Percentiles rank a stretch among this genome's conserved stretches.
These are phyloP conservation scores for Cololabis saira DNA, from an alignment of 2,113 vertebrate species.

Conservation along the genomic window DNA sequence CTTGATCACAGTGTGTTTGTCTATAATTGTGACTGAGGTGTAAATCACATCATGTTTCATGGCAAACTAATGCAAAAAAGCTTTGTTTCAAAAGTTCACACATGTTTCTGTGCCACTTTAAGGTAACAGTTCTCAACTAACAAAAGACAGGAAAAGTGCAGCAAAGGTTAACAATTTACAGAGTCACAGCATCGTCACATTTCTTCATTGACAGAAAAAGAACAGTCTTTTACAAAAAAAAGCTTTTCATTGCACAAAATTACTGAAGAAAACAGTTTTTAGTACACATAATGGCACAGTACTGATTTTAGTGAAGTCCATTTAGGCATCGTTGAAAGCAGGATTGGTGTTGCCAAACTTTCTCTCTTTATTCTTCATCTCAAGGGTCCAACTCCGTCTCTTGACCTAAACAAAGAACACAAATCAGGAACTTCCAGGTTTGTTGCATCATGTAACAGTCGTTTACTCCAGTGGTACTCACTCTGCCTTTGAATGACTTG, in stretches of 20 bases:
- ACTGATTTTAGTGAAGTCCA: constrained; percentile 42
- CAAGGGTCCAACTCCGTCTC: constrained; percentile 27
- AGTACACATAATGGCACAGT: no score
- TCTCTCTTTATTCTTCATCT: constrained; percentile 33
- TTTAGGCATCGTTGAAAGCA: constrained; percentile 54
- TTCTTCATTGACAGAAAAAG: neutral
- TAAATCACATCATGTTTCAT: no score
- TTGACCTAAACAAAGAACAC: constrained; percentile 34
- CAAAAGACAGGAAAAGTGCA: no score
- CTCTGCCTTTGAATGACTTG: constrained; percentile 63
- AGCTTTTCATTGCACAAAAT: no score
- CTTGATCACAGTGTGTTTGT: no score
- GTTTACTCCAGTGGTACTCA: constrained; percentile 34
- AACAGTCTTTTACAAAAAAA: no score
- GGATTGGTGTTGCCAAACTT: constrained; percentile 50
- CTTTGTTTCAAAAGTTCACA: no score
- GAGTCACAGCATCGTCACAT: neutral
- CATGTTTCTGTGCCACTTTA: no score
- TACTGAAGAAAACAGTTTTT: no score
- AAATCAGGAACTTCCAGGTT: neutral
- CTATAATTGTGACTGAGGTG: no score
- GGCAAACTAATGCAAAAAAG: no score
- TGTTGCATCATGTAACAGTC: fast-evolving
- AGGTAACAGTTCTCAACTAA: no score
- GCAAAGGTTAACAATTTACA: neutral